Percentiles rank a stretch among this genome's conserved stretches.
Evolutionary conservation across 2,797 vertebrate genomes (phyloP).

Genomic region (Lemur catta): DNA sequence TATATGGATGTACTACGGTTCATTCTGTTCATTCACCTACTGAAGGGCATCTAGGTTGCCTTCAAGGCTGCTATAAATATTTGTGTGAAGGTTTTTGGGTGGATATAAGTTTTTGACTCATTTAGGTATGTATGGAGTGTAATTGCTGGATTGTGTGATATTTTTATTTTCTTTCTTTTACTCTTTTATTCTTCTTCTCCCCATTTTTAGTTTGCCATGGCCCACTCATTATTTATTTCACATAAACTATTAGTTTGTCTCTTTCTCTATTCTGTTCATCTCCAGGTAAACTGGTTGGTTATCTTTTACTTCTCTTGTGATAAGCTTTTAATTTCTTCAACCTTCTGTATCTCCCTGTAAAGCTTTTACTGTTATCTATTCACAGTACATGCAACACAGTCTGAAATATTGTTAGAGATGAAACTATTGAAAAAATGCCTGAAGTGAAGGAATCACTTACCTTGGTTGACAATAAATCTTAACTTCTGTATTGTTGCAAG

Average conservation of each 20-base stretch:
- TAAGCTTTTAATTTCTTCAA: conserved; percentile 6
- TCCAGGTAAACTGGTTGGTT: background rate
- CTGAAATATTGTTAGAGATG: conserved; percentile 78
- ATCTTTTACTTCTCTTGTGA: conserved; percentile 26
- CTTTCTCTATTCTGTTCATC: background rate
- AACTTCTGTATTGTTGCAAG: conserved; percentile 93
- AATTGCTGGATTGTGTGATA: background rate
- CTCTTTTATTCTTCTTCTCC: background rate
- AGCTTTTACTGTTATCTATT: conserved; percentile 74
- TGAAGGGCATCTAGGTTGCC: background rate
- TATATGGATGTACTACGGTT: background rate
- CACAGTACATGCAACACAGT: conserved; percentile 64
- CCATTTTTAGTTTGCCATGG: conserved; percentile 21
- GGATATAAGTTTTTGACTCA: background rate
- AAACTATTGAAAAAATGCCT: conserved; percentile 80
- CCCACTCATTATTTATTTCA: conserved; percentile 58
- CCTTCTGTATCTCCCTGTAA: conserved; percentile 55
- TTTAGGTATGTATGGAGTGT: background rate
- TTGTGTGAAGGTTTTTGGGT: background rate
- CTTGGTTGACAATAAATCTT: conserved; percentile 92
- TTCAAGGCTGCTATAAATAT: background rate
- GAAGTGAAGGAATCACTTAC: conserved; percentile 86
- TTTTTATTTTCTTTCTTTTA: conserved; percentile 36
- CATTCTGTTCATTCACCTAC: background rate
- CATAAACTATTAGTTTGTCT: background rate